Conservation (phyloP, 2,888 invertebrate species). For the Plebejus anna region DNA sequence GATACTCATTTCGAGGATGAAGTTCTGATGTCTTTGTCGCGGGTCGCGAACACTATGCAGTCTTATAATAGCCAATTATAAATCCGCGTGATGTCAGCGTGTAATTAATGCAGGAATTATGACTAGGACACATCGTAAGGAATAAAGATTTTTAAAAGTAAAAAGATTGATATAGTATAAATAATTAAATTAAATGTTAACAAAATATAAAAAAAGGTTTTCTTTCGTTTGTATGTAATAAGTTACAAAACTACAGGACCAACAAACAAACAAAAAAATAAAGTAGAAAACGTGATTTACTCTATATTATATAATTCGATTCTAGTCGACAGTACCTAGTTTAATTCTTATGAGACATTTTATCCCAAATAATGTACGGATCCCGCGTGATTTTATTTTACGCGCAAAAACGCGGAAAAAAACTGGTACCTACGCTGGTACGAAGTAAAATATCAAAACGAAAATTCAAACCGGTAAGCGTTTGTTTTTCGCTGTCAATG, state of each 20-base stretch:
- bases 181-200: too few species aligned
- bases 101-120: not conserved
- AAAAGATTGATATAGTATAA: not conserved
- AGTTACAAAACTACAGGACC: too few species aligned
- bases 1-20: conserved; percentile 77
- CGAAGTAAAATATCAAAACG: not conserved
- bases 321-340: too few species aligned
- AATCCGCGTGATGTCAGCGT: conserved; percentile 30
- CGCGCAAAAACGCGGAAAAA: not conserved
- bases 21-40: conserved; percentile 68
- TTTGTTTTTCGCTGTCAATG: conserved; percentile 28
- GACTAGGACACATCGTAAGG: not conserved
- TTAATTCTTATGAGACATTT: too few species aligned
- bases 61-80: conserved; percentile 42
- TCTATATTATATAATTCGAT: too few species aligned
- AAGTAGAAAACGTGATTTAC: too few species aligned
- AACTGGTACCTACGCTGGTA: too few species aligned
- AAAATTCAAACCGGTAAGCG: not conserved
- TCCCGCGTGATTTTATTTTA: not conserved
- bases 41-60: conserved; percentile 49
- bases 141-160: not conserved
- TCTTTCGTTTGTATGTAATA: too few species aligned
- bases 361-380: too few species aligned
- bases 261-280: not conserved
- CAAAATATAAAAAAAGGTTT: too few species aligned